Evolutionary conservation across 2,888 invertebrate genomes (phyloP), one percentile per base, ranked within the genome.

Genomic region (Cantharis rustica): DNA sequence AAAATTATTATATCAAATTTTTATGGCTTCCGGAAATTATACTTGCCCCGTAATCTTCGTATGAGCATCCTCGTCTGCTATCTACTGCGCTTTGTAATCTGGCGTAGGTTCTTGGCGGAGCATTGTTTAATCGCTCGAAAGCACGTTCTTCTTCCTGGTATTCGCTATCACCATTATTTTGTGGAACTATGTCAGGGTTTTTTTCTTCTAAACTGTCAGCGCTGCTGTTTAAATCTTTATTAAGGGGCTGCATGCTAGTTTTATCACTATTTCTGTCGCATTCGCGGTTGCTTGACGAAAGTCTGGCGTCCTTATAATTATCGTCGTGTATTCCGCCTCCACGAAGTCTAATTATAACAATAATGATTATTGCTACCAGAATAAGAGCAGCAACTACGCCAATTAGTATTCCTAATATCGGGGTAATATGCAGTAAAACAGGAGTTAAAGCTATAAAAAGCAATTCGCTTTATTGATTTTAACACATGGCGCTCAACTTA

Each of bases 381-480:
- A 96, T 91, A 61, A 95, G 89, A 61, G 94, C 93, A 3, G 93
- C 93, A 27, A 96, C 93, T 69, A 95, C 92, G 7, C 95, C 95
- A 20, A 96, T 94, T 69, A 96, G 90, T 2, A 93, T 93, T 71
- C 95, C 95, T 72, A 97, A 89, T 9, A 96, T 91, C 0, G 96
- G 96, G 9, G 96, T 96, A 83, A 97, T 90, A 86, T 95, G 95
- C 81, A 96, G 94, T 81, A 94, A 92, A 73, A 95, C 94, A 64
- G 95, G 93, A 83, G 92, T 92, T 26, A 93, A 92, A 91, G 89
- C 81, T 69, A 86, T 86, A 88, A 85, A 61, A 86, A 16, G 17
- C 17, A 66, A 17, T 66, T 66, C 23, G 23, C 17, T 66, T 66
- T 66, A 66, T 73, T 68, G 63, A 63, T 68, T 71, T 61, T 15